phyloP scores from a whole-genome alignment of 1,140 invertebrate genomes.

The Potamilus streckersoni region DNA sequence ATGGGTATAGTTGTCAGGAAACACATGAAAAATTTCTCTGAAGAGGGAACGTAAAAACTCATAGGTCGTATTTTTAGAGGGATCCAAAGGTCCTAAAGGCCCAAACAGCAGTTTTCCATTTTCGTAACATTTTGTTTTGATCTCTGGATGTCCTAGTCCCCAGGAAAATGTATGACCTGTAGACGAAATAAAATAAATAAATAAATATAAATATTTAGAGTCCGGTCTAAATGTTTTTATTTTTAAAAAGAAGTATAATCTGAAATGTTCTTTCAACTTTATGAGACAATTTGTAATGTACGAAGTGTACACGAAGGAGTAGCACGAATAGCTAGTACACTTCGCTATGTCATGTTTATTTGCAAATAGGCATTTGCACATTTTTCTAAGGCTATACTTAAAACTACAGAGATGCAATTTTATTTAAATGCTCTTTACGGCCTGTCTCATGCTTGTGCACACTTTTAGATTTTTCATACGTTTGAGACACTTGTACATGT shows the following conservation, averaged over 20 bases:
- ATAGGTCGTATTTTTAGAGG: slow-evolving; percentile 43
- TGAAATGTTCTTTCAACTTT: not conserved
- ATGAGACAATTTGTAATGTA: not conserved
- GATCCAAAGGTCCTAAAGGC: slow-evolving; percentile 72
- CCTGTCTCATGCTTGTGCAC: too few species aligned
- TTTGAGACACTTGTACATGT: too few species aligned
- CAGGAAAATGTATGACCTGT: slow-evolving; percentile 85
- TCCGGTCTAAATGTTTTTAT: not conserved
- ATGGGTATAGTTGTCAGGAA: slow-evolving; percentile 55
- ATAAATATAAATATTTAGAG: not conserved
- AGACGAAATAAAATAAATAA: slow-evolving; percentile 23
- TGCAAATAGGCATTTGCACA: too few species aligned
- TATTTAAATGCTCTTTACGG: too few species aligned
- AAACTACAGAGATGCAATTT: too few species aligned
- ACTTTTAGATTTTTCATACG: too few species aligned
- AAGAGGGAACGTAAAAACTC: slow-evolving; percentile 44
- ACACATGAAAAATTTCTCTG: slow-evolving; percentile 44
- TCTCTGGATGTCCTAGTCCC: slow-evolving; percentile 77
- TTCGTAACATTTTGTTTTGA: slow-evolving; percentile 78
- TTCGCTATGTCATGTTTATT: too few species aligned
- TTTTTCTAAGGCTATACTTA: too few species aligned
- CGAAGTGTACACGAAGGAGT: not conserved
- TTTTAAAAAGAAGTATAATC: not conserved
- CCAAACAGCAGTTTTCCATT: slow-evolving; percentile 64
- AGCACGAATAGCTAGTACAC: too few species aligned